Base-by-base conservation (phyloP, 2,797 vertebrate species). In the Furcifer pardalis region DNA sequence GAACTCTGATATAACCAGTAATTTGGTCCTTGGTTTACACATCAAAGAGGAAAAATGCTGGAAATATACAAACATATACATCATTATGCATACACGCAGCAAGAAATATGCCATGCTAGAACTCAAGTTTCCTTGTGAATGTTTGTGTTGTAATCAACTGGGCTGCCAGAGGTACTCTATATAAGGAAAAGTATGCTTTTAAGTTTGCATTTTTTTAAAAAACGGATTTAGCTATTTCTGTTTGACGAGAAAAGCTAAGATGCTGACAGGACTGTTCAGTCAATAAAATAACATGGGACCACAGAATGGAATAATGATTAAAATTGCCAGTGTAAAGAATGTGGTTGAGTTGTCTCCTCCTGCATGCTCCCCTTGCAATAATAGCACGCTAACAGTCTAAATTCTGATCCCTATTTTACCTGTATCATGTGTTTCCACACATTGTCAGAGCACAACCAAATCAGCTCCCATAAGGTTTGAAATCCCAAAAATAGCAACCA, bases 141-240 rank as follows among this genome's bases (percentile, higher is more conserved):
- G 37, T 69, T 73, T 65, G 42, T 44, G 49, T 60, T n/a, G 40
- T 23, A 60, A 46, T 60, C 37, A 35, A 46, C 10, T 49, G 5
- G 5, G 30, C 15, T 85, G 72, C 30, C 5, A 68, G 40, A 44
- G 8, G 46, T 66, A 17, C 7, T 68, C 72, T 68, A 77, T 81
- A 81, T 81, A 60, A 81, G 72, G 78, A 76, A 85, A 85, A 46
- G 49, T 75, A 76, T 81, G 78, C n/a, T 12, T 76, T 69, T 46
- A 37, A 5, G 7, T 60, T 65, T 59, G 37, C 19, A 44, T 59
- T 80, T 81, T 13, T 8, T 71, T 25, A 17, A 23, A 73, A 76
- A 74, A 59, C 27, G 7, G 46, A 27, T 35, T 75, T 44, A 75
- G 17, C 15, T 17, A 49, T 63, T 40, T 32, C 40, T 56, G 23